Base-by-base conservation (phyloP, 2,888 invertebrate species). In the Drosophila rellima region DNA sequence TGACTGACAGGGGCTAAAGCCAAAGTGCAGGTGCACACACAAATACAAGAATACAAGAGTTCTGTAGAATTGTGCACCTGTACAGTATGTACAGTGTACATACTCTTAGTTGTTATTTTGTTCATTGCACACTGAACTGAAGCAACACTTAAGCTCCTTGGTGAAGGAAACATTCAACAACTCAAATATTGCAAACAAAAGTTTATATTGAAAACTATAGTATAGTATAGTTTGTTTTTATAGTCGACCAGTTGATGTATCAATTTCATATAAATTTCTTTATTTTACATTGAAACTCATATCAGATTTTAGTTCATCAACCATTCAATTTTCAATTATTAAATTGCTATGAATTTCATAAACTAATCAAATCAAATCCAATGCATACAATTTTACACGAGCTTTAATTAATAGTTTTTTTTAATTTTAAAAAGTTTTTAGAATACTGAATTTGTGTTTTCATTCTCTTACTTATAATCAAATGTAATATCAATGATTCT, bases 21-120 rank as follows among this genome's bases (percentile, higher is more conserved):
- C 78, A 74, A 78, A 67, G 68, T 60, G 74, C 60, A 63, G 71
- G 51, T 62, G 59, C 40, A 42, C 26, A 59, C 26, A 59, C 47
- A 60, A 47, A 45, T 40, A 44, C 57, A 3, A 37, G 8, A 37
- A 3, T 15, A 2, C 18, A n/a, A n/a, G 15, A 29, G 3, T 40
- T 11, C 29, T 51, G 50, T 39, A 17, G 51, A 57, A 45, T 33
- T 42, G 20, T 20, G 23, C 1, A 15, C 5, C 6, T 42, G 31
- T 42, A n/a, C n/a, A n/a, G n/a, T n/a, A n/a, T n/a, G n/a, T n/a
- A n/a, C n/a, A n/a, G n/a, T n/a, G n/a, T n/a, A 31, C 18, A 42
- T 11, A 54, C 47, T 54, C 55, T 48, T 42, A 48, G 51, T 54
- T 64, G 52, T 42, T 63, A 37, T 55, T 51, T 50, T 50, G 44